Conservation (phyloP, 2,113 vertebrate species). For the Ramphastos sulfuratus region DNA sequence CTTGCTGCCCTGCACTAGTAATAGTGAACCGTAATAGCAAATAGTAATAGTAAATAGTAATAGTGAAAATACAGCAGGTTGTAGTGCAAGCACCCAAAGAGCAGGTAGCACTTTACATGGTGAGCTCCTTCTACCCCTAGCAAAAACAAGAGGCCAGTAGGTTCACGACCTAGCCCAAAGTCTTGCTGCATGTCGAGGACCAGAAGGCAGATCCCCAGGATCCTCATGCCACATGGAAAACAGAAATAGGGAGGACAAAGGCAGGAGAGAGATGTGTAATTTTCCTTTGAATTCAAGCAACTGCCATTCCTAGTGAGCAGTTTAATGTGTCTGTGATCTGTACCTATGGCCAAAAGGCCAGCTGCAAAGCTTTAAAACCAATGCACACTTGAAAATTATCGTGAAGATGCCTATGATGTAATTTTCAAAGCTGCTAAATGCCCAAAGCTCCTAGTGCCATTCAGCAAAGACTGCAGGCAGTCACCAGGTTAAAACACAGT, state of each 20-base stretch:
- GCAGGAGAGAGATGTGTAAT: neutral
- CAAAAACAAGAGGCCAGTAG: neutral
- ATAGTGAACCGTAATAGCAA: neutral
- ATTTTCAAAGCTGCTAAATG: slow-evolving; percentile 47
- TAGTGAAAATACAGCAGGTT: neutral
- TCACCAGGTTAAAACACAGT: neutral
- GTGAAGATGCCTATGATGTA: slow-evolving; percentile 15
- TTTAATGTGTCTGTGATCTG: neutral
- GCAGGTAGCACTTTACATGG: neutral
- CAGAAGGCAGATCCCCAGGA: neutral
- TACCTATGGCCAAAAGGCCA: neutral
- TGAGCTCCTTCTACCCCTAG: neutral
- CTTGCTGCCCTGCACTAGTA: neutral
- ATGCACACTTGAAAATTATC: neutral
- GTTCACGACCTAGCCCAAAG: neutral
- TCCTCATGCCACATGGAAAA: neutral
- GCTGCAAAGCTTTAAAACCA: slow-evolving; percentile 30
- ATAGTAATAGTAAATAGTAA: neutral
- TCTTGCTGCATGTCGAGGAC: neutral
- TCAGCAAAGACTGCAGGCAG: neutral
- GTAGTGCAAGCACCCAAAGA: neutral
- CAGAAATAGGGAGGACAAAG: neutral
- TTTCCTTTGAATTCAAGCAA: neutral
- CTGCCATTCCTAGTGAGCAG: neutral
- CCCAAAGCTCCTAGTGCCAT: neutral